Evolutionary conservation across 2,797 vertebrate genomes (phyloP).

Genomic region (Coluber constrictor): DNA sequence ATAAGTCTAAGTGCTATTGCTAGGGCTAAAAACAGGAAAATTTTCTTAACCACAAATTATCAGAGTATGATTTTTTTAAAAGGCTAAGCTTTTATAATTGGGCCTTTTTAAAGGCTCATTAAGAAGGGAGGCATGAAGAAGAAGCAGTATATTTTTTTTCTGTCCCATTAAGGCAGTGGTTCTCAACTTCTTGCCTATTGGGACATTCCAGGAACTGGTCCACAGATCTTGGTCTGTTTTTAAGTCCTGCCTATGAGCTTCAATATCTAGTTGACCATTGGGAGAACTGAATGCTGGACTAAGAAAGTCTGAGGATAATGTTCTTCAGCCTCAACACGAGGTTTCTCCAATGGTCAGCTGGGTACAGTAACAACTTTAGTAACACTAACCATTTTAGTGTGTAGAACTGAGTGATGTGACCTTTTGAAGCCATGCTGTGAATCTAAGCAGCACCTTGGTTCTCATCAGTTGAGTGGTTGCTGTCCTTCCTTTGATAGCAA

Average conservation of each 20-base stretch:
- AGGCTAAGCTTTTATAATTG: background rate
- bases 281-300: background rate
- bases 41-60: background rate
- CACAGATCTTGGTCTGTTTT: background rate
- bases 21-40: background rate
- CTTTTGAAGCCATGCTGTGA: background rate
- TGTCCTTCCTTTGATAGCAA: background rate
- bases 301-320: background rate
- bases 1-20: background rate
- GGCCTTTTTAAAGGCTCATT: background rate
- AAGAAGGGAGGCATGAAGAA: background rate
- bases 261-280: background rate
- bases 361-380: background rate
- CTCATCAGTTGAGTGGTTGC: background rate
- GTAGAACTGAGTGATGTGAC: background rate
- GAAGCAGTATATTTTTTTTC: background rate
- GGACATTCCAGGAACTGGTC: background rate
- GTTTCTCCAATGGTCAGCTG: background rate
- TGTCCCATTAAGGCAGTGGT: background rate
- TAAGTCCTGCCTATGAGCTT: background rate
- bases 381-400: background rate
- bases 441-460: background rate
- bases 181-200: background rate
- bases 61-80: background rate
- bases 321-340: background rate